Base-by-base conservation (phyloP, 2,888 invertebrate species). In the Drosophila kanekoi region DNA sequence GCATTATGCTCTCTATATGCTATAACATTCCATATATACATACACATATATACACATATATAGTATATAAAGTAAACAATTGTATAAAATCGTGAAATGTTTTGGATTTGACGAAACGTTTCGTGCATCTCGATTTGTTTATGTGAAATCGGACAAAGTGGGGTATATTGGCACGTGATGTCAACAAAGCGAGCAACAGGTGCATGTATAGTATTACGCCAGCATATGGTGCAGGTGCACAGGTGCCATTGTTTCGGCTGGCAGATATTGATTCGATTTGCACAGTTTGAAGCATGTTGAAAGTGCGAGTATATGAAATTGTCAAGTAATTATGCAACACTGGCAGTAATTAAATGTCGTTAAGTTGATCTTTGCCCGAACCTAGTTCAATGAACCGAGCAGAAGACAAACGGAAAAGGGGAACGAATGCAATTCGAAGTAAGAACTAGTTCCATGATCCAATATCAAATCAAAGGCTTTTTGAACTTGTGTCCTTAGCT, bases 211-310 rank as follows among this genome's bases (percentile, higher is more conserved):
- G 33, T 48, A 51, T 70, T 70, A 61, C 45, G 62, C 20, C 62
- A 70, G 23, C 38, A 68, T 23, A 35, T 51, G 47, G 1, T 23
- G 23, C 23, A 23, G 23, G 23, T 23, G 23, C 23, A 5, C 23
- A 52, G 52, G n/a, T 13, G 51, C 16, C 10, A 20, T 32, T 28
- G 41, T 28, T n/a, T 41, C 20, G 38, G 54, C 10, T 74, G 49
- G 56, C 45, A 71, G 71, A 64, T 58, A 76, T 71, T 76, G 58
- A 33, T 38, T 37, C 40, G 14, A 18, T 18, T 1, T n/a, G n/a
- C n/a, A n/a, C n/a, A n/a, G n/a, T n/a, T n/a, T 16, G 14, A 23
- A 35, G 13, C 4, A 44, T 44, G 40, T 43, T 10, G 14, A 32
- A 44, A 54, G 8, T 37, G 40, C 28, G 4, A 33, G 20, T 9